Evolutionary conservation across 2,113 vertebrate genomes (phyloP), one percentile per base, ranked within the genome.

Genomic region (Astur gentilis): DNA sequence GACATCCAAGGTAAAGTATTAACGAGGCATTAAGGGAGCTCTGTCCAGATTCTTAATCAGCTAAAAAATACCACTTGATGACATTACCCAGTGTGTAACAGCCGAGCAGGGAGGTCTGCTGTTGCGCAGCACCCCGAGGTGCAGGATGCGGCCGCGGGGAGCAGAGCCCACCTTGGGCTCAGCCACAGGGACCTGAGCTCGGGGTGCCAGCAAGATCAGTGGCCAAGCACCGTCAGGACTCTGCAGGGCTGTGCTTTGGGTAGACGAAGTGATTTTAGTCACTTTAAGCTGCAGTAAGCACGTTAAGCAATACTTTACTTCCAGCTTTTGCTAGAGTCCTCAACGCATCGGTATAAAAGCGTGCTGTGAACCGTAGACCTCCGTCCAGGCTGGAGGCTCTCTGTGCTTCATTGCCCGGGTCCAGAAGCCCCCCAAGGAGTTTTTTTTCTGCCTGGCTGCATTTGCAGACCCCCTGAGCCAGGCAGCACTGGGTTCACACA

Each of bases 391-490:
- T 78, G 65, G 38, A 58, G 31, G 52, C 42, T 79, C 73, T 60
- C 45, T 8, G 8, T 26, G 40, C 31, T 40, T 6, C 0, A 0
- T 4, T 6, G 21, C 31, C 38, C 32, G 32, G n/a, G 44, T 23
- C 72, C 67, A 77, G 38, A 64, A 69, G 52, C 26, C 21, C 54
- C 32, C 13, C 32, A 17, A 6, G 8, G 71, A 79, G 49, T 14
- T 58, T 88, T 17, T 17, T 69, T 16, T 16, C 44, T 60, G 21
- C 52, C 62, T 25, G 45, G 34, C 36, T 64, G 66, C 27, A 11
- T 22, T 21, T 26, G 26, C 61, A 84, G 50, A 26, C 34, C 11
- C 36, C 38, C 26, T 17, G 47, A 45, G 49, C 54, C 54, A 38
- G 57, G 54, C 6, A 77, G 34, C 9, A 2, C 60, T 20, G 5